Conservation (phyloP, 2,888 invertebrate genomes). For the Eulithis testata region DNA sequence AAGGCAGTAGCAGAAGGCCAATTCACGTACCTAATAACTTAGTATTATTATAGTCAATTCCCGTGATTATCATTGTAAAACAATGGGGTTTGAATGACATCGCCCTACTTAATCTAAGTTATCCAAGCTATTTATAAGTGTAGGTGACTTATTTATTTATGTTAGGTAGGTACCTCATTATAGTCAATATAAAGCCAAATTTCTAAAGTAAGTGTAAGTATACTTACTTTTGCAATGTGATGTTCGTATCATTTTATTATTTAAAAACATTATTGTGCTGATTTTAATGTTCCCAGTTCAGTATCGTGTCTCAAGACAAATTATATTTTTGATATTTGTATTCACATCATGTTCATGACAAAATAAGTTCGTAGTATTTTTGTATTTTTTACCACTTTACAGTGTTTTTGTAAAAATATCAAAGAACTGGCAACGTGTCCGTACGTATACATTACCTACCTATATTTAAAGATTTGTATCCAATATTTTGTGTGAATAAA, state of each 20-base stretch:
- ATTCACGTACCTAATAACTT: no score
- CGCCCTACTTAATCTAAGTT: no score
- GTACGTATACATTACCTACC: background rate
- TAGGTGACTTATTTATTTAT: background rate
- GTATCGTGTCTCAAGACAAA: no score
- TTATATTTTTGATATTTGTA: background rate
- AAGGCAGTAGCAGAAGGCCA: no score
- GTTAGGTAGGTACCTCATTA: background rate
- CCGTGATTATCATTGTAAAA: no score
- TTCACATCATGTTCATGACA: background rate
- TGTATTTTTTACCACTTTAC: background rate
- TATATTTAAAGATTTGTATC: background rate
- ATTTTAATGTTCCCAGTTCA: no score
- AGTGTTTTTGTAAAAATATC: conserved; percentile 5
- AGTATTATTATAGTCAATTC: no score
- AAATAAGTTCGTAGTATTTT: background rate
- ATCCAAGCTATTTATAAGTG: background rate
- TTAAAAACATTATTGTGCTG: no score
- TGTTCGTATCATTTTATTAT: no score
- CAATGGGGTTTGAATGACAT: no score
- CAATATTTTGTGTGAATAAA: conserved; percentile 1
- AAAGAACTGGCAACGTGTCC: background rate
- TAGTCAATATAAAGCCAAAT: background rate
- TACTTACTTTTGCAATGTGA: background rate
- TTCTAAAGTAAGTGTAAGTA: background rate